Percentiles rank a stretch among this genome's conserved stretches.
Conservation (phyloP, 1,140 invertebrate genomes). For the Homalodisca vitripennis region DNA sequence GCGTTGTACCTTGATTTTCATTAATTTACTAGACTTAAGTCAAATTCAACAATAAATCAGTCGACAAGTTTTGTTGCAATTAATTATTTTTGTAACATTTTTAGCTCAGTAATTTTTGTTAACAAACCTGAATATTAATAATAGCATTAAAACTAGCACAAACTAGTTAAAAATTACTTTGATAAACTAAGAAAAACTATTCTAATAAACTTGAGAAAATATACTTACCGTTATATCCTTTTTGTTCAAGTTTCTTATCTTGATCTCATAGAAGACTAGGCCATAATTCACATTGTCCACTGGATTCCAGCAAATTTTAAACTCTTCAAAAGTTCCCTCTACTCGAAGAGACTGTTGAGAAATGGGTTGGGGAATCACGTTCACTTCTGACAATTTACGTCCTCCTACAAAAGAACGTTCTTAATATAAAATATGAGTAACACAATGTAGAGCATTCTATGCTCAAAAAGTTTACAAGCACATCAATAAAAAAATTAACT, state of each 20-base stretch:
- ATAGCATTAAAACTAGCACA: constrained; percentile 45
- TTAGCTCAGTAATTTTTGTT: too few relatives aligned
- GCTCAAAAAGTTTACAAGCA: too few relatives aligned
- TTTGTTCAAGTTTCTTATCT: constrained; percentile 53
- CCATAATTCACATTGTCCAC: constrained; percentile 74
- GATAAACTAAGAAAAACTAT: constrained; percentile 39
- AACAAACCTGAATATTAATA: constrained; percentile 44
- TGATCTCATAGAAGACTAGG: constrained; percentile 79
- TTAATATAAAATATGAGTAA: background rate
- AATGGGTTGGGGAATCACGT: constrained; percentile 69
- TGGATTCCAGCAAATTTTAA: constrained; percentile 77
- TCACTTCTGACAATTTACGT: constrained; percentile 46
- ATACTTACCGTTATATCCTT: constrained; percentile 44
- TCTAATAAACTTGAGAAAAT: too few relatives aligned
- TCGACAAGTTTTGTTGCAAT: too few relatives aligned
- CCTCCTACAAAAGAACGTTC: constrained; percentile 27
- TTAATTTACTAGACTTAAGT: too few relatives aligned
- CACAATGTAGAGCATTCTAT: too few relatives aligned
- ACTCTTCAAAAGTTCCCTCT: constrained; percentile 67
- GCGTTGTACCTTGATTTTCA: too few relatives aligned
- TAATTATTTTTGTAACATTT: too few relatives aligned
- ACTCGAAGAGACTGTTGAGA: constrained; percentile 61
- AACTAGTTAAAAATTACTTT: constrained; percentile 50
- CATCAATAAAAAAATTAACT: too few relatives aligned
- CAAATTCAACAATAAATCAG: too few relatives aligned